Percentiles rank a stretch among this genome's conserved stretches.
phyloP scores from a whole-genome alignment of 2,113 vertebrate genomes.

The Tylochromis polylepis region DNA sequence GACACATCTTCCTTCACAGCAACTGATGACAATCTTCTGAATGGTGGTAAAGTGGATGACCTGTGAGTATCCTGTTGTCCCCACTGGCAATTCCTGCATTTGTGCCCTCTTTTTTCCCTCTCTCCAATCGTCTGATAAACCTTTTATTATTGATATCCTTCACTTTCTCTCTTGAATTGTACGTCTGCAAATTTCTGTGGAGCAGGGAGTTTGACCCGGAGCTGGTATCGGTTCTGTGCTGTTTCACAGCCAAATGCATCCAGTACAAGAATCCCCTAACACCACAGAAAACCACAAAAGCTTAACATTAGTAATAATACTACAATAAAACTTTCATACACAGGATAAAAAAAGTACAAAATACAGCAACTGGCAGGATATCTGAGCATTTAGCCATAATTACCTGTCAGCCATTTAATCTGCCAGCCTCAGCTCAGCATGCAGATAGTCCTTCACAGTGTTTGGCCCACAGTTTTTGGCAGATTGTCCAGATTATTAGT shows the following conservation, averaged over 20 bases:
- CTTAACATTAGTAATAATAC: background rate
- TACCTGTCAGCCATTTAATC: background rate
- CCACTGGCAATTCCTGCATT: background rate
- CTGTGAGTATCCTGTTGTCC: slow-evolving; percentile 57
- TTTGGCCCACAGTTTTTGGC: background rate
- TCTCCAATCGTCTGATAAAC: background rate
- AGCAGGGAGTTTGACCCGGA: background rate
- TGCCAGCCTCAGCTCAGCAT: background rate
- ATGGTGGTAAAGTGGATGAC: slow-evolving; percentile 51
- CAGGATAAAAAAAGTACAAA: background rate
- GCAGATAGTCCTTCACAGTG: background rate
- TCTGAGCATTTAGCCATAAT: background rate
- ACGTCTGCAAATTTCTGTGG: background rate
- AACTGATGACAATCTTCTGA: slow-evolving; percentile 46
- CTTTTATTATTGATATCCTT: background rate
- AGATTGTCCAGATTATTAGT: background rate
- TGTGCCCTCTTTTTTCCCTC: accelerated
- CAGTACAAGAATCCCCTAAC: background rate
- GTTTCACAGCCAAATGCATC: background rate
- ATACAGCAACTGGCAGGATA: background rate
- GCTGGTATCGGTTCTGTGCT: background rate
- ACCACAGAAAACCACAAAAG: background rate
- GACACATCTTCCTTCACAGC: slow-evolving; percentile 38
- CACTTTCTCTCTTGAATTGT: background rate
- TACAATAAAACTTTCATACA: background rate